Conservation (phyloP, 1,140 invertebrate species). For the Patella vulgata region DNA sequence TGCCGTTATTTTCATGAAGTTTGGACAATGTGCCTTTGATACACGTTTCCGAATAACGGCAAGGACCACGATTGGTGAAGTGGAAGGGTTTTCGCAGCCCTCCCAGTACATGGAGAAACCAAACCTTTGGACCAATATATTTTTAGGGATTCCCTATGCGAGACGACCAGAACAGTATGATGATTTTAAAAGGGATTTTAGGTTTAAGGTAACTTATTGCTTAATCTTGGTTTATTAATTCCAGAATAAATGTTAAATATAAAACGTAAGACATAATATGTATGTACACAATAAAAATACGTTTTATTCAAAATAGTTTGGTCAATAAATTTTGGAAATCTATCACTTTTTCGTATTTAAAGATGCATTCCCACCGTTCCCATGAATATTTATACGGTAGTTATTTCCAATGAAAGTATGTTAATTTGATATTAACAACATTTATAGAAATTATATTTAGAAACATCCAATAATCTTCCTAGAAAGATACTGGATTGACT, state of each 20-base stretch:
- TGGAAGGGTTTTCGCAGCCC: constrained; percentile 39
- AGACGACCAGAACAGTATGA: constrained; percentile 38
- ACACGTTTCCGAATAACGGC: too few relatives aligned
- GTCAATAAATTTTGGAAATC: constrained; percentile 1
- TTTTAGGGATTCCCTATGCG: constrained; percentile 47
- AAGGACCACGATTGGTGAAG: too few relatives aligned
- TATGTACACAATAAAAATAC: background rate
- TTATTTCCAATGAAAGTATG: too few relatives aligned
- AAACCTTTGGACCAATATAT: constrained; percentile 38
- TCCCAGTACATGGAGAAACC: constrained; percentile 37
- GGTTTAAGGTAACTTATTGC: constrained; percentile 40
- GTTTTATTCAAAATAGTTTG: background rate
- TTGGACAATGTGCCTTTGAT: too few relatives aligned
- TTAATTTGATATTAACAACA: too few relatives aligned
- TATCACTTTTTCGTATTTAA: background rate
- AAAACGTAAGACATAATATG: background rate
- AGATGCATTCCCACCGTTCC: too few relatives aligned
- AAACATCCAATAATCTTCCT: too few relatives aligned
- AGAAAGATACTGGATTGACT: too few relatives aligned
- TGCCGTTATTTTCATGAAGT: too few relatives aligned
- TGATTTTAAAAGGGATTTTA: constrained; percentile 43
- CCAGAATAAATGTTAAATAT: background rate
- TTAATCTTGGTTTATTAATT: background rate
- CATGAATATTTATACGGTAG: too few relatives aligned
- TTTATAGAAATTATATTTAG: too few relatives aligned